A percentile compares a stretch with the other conserved stretches of the same genome.
phyloP scores from a whole-genome alignment of 2,888 invertebrate genomes.

The Willowsia nigromaculata region DNA sequence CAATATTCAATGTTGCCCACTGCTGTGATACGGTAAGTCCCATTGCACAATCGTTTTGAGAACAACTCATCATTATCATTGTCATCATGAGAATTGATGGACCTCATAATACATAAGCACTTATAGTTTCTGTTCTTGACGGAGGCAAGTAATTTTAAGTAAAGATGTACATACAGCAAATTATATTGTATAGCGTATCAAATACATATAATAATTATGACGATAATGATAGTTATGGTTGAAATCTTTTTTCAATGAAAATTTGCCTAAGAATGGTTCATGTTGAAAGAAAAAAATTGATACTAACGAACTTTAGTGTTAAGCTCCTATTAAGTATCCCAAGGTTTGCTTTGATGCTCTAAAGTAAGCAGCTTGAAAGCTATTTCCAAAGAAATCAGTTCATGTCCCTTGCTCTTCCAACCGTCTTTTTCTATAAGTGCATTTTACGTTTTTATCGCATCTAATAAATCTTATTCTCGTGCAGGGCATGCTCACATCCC shows the following conservation, averaged over 20 bases:
- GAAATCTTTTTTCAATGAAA: too few relatives aligned
- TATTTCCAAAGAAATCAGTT: constrained; percentile 13
- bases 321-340: neutral
- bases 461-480: constrained; percentile 11
- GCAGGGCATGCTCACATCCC: neutral
- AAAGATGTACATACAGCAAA: neutral
- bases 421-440: neutral
- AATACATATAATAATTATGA: constrained; percentile 27
- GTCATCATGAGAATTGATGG: constrained; percentile 19
- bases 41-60: neutral
- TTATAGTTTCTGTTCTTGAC: neutral
- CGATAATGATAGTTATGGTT: neutral
- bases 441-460: constrained; percentile 15
- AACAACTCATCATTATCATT: neutral
- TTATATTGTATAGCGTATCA: neutral
- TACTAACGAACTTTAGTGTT: too few relatives aligned
- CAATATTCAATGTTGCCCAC: too few relatives aligned
- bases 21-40: neutral
- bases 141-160: neutral
- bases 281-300: too few relatives aligned
- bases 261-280: too few relatives aligned
- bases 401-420: neutral
- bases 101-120: neutral
- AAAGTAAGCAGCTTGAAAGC: neutral
- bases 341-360: neutral